Evolutionary conservation across 2,888 invertebrate species (phyloP), one percentile per base, ranked within the genome.

Genomic region (Uropetala carovei): DNA sequence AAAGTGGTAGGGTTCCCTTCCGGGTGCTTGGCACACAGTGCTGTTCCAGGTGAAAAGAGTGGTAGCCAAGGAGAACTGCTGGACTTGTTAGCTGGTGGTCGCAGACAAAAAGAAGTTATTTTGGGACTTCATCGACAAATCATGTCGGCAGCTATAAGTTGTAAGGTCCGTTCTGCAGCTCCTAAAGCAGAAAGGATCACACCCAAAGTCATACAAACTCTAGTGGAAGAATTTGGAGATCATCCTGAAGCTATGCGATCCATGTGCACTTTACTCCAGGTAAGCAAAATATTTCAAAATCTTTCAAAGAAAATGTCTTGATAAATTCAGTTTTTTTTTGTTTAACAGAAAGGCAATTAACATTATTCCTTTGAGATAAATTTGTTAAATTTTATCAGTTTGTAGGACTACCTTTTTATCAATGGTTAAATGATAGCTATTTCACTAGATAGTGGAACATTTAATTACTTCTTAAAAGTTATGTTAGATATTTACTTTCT

Each of bases 91-190:
- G 93, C 95, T 96, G 95, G 95, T 96, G 93, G 95, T 96, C 96
- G 96, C 93, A 95, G 95, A 0, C 96, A 96, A 93, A 96, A 96
- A 92, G 96, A 96, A 93, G 95, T 96, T 8, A 95, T 96, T 95
- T 94, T 96, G 75, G 95, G 96, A 92, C 93, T 96, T 0, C 95
- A 96, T 94, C 95, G 95, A 93, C 95, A 95, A 92, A 93, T 96
- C 92, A 64, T 89, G 18, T 89, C 89, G 8, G 89, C 89, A n/a
- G 89, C 89, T 18, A 68, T 89, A 7, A 68, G 43, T 43, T 89
- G 43, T 7, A 89, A 56, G 43, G 89, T 89, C 43, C 89, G 96
- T n/a, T 95, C 95, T 0, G 95, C 95, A 27, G 95, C 95, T 0
- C 95, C 95, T 93, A 94, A 94, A 2, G 93, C 96, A 75, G 92